Conservation (phyloP, 2,888 invertebrate species). For the Oeneis ivallda region DNA sequence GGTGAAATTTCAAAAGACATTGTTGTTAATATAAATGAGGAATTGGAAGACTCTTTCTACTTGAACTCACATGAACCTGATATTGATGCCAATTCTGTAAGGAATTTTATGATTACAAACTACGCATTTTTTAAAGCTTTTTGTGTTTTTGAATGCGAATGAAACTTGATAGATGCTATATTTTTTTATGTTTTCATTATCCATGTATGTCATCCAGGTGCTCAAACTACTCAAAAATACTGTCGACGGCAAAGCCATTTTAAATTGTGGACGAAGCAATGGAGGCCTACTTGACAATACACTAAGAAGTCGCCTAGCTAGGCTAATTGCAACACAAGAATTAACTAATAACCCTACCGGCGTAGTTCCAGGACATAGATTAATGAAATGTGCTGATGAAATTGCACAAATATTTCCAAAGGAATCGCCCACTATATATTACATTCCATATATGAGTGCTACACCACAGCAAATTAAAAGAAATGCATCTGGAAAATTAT, state of each 20-base stretch:
- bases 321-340: slow-evolving; percentile 7
- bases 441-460: slow-evolving; percentile 5
- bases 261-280: slow-evolving; percentile 11
- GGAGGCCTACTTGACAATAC: slow-evolving; percentile 6
- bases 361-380: slow-evolving; percentile 10
- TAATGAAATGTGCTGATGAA: slow-evolving; percentile 5
- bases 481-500: slow-evolving; percentile 6
- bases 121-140: too few species aligned
- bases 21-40: slow-evolving; percentile 6
- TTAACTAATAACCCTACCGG: slow-evolving; percentile 9
- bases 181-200: too few species aligned
- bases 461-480: slow-evolving; percentile 5
- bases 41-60: slow-evolving; percentile 3
- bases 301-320: slow-evolving; percentile 6
- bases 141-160: too few species aligned
- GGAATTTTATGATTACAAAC: too few species aligned
- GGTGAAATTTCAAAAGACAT: slow-evolving; percentile 6
- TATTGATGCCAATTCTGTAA: slow-evolving; percentile 9
- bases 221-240: slow-evolving; percentile 7
- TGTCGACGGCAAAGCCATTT: slow-evolving; percentile 7
- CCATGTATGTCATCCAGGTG: too few species aligned
- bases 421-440: slow-evolving; percentile 1
- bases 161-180: too few species aligned
- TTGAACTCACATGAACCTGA: slow-evolving; percentile 8
- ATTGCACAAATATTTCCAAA: slow-evolving; percentile 3